These are phyloP conservation scores for Sciurus carolinensis DNA, from an alignment of 2,797 vertebrate species.

Conservation along the genomic window DNA sequence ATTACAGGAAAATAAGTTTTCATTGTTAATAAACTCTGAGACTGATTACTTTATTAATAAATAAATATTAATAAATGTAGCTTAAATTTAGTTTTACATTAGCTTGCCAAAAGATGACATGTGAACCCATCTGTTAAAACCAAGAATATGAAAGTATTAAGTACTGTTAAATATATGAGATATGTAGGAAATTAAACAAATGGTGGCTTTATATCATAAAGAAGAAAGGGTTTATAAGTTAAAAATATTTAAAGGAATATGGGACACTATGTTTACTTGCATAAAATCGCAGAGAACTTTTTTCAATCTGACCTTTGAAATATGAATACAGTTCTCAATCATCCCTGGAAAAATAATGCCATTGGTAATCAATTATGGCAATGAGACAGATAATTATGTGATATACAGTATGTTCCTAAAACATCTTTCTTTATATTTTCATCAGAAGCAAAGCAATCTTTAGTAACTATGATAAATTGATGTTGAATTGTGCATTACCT, in stretches of 20 bases:
- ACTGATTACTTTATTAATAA: constrained; percentile 9
- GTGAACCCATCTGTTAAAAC: background rate
- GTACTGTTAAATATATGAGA: background rate
- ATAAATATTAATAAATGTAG: background rate
- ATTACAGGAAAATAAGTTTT: background rate
- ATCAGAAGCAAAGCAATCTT: background rate
- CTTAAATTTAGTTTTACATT: constrained; percentile 67
- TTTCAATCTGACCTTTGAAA: constrained; percentile 20
- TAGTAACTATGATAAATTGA: background rate
- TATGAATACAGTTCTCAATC: background rate
- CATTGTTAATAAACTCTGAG: constrained; percentile 65
- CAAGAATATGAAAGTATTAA: constrained; percentile 7
- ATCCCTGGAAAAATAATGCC: background rate
- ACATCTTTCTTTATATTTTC: constrained; percentile 3
- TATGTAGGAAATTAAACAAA: background rate
- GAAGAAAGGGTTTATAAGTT: background rate
- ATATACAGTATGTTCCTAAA: background rate
- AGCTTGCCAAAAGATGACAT: constrained; percentile 61
- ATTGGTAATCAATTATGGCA: background rate
- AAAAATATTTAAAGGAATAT: constrained; percentile 31
- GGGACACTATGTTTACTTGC: background rate
- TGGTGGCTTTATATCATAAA: background rate
- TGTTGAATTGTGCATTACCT: background rate
- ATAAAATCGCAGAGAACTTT: background rate
- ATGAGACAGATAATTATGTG: background rate